Evolutionary conservation across 2,888 invertebrate species (phyloP).

Genomic region (Chrysina gloriosa): DNA sequence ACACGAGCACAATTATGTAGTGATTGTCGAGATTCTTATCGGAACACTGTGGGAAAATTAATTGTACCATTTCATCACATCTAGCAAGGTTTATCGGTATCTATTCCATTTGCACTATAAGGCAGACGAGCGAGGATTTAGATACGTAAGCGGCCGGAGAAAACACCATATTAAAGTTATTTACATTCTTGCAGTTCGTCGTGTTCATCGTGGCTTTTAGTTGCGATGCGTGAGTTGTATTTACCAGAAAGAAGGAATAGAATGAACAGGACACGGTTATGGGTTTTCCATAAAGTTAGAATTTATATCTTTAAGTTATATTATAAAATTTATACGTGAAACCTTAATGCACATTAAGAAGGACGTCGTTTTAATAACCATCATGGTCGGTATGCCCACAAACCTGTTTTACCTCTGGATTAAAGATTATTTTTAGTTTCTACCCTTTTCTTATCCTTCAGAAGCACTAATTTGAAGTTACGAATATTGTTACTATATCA

Average conservation of each 20-base stretch:
- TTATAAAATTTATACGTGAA: no score
- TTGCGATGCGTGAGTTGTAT: neutral
- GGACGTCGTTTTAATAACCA: no score
- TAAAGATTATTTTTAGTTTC: no score
- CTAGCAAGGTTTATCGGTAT: slow-evolving; percentile 3
- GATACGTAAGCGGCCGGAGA: neutral
- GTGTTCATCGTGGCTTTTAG: neutral
- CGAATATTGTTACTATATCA: no score
- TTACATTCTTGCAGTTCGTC: neutral
- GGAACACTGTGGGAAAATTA: slow-evolving; percentile 35
- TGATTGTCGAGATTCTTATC: slow-evolving; percentile 27
- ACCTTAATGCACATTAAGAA: no score
- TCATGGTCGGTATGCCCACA: no score
- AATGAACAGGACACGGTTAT: neutral
- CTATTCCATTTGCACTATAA: neutral
- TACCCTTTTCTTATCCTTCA: no score
- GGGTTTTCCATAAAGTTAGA: neutral
- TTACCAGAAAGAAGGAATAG: neutral
- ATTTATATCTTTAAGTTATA: no score
- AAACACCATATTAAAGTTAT: neutral
- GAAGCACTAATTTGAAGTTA: no score
- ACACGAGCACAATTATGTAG: slow-evolving; percentile 11
- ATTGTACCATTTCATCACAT: slow-evolving; percentile 29
- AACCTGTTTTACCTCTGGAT: no score
- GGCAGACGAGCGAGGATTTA: neutral